These are phyloP conservation scores for Diplodus sargus DNA, from an alignment of 2,797 vertebrate genomes.

Conservation along the genomic window DNA sequence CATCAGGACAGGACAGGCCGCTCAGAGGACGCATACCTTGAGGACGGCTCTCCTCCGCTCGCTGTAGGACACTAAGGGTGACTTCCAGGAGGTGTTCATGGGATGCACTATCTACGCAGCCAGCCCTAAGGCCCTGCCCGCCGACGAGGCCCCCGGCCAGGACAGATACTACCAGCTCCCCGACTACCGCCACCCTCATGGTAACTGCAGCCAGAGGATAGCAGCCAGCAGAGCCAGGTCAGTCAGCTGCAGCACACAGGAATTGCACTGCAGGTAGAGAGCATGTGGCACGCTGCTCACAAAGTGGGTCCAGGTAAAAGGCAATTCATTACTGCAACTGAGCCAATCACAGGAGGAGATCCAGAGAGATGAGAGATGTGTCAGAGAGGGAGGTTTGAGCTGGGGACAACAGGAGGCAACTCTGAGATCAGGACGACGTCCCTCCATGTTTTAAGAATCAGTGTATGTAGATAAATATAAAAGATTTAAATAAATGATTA, in stretches of 20 bases:
- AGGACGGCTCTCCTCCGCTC: constrained; percentile 66
- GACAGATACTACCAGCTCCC: constrained; percentile 73
- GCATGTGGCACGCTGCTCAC: background rate
- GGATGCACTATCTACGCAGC: constrained; percentile 87
- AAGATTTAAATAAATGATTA: background rate
- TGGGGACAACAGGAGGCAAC: background rate
- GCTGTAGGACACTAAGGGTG: constrained; percentile 66
- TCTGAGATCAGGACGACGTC: background rate
- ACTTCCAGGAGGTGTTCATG: constrained; percentile 82
- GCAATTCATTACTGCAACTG: background rate
- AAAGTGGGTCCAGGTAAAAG: constrained; percentile 1
- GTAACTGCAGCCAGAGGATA: constrained; percentile 84
- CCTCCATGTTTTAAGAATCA: background rate
- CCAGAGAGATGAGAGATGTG: background rate
- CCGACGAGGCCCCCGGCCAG: constrained; percentile 78
- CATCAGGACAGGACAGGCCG: constrained; percentile 75
- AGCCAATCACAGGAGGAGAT: constrained; percentile 27
- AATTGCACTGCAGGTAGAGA: background rate
- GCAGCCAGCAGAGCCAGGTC: constrained; percentile 81
- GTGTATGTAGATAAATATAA: background rate
- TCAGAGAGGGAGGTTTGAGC: constrained; percentile 10
- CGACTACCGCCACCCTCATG: constrained; percentile 72
- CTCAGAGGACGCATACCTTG: constrained; percentile 62
- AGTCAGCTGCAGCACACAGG: constrained; percentile 53
- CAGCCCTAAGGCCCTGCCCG: constrained; percentile 84